Percentiles rank a stretch among this genome's conserved stretches.
Conservation (phyloP, 2,888 invertebrate species). For the Megastigmus dorsalis region DNA sequence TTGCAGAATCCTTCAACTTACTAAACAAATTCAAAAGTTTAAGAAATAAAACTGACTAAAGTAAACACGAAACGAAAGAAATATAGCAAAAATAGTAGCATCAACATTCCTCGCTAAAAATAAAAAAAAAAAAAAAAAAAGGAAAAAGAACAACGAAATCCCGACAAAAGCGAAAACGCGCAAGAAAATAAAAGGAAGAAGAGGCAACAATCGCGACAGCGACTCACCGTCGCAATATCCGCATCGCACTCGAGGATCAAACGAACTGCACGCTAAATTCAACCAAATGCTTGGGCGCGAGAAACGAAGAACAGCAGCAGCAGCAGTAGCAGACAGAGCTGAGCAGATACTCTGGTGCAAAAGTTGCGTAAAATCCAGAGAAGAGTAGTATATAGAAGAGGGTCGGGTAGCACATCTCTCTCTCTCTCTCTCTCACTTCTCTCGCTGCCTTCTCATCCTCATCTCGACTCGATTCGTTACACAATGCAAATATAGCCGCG, state of each 20-base stretch:
- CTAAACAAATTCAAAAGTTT: too few relatives aligned
- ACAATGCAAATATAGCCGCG: conserved; percentile 18
- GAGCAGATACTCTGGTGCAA: neutral
- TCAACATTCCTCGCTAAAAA: neutral
- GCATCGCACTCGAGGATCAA: neutral
- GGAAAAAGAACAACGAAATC: too few relatives aligned
- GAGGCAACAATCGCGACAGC: too few relatives aligned
- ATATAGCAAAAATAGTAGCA: neutral
- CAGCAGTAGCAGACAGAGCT: neutral
- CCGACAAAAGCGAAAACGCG: too few relatives aligned
- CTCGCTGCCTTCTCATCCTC: neutral
- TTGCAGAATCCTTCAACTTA: too few relatives aligned
- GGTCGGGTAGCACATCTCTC: neutral
- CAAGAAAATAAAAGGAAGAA: too few relatives aligned
- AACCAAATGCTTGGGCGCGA: neutral
- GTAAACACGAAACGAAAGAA: too few relatives aligned
- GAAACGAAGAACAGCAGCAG: neutral
- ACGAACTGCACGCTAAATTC: neutral
- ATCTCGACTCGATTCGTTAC: conserved; percentile 27
- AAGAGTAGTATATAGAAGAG: too few relatives aligned
- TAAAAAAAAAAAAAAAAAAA: too few relatives aligned
- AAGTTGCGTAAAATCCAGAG: conserved; percentile 22
- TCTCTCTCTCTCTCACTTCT: neutral
- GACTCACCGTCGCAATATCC: too few relatives aligned
- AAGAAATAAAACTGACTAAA: too few relatives aligned